phyloP scores from a whole-genome alignment of 2,888 invertebrate species.

The Luffia ferchaultella region DNA sequence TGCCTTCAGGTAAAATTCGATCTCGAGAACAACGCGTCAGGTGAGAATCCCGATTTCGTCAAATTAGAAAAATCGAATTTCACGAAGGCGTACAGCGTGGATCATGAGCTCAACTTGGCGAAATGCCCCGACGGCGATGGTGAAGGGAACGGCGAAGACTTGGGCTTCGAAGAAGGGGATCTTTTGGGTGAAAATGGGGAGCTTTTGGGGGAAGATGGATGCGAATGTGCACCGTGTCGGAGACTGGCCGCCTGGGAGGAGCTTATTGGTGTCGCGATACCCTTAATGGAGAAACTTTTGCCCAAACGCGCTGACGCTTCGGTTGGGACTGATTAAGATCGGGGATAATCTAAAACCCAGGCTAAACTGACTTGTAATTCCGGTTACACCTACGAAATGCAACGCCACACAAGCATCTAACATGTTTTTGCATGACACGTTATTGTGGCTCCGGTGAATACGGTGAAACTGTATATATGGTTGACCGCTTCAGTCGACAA shows the following conservation, averaged over 20 bases:
- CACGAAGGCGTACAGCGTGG: constrained; percentile 28
- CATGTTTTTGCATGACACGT: too few relatives aligned
- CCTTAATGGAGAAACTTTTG: constrained; percentile 72
- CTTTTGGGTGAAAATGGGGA: constrained; percentile 5
- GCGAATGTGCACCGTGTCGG: constrained; percentile 39
- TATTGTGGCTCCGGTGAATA: too few relatives aligned
- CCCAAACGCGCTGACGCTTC: constrained; percentile 43
- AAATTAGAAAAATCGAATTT: constrained; percentile 13
- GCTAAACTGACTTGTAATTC: background rate
- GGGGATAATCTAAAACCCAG: too few relatives aligned
- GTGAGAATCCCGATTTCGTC: constrained; percentile 1
- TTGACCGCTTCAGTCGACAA: too few relatives aligned
- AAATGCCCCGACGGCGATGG: constrained; percentile 21
- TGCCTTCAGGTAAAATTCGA: constrained; percentile 48
- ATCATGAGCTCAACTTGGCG: constrained; percentile 23
- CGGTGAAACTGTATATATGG: too few relatives aligned
- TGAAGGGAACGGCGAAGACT: constrained; percentile 30
- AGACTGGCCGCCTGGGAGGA: constrained; percentile 73
- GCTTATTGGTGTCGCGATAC: constrained; percentile 77
- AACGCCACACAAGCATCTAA: too few relatives aligned
- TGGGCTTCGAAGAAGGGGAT: constrained; percentile 51
- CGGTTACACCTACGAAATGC: too few relatives aligned
- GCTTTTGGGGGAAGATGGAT: constrained; percentile 30
- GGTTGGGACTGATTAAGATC: constrained; percentile 37
- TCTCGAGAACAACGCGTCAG: constrained; percentile 27